phyloP scores from a whole-genome alignment of 2,888 invertebrate genomes.

The Rhogogaster chlorosoma region DNA sequence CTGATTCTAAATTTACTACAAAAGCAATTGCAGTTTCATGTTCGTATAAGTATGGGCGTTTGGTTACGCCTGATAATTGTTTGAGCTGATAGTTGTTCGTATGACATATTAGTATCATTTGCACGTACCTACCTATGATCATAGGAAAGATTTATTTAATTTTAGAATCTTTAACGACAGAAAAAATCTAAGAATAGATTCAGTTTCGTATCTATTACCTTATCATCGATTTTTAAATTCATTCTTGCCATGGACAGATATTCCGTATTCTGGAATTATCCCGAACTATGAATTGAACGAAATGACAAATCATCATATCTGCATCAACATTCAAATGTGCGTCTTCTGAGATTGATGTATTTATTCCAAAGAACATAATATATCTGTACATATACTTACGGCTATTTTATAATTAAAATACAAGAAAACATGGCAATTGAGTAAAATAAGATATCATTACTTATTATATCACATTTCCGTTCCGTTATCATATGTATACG shows the following conservation, averaged over 20 bases:
- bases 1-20: neutral
- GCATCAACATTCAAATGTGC: neutral
- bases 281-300: neutral
- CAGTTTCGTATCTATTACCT: neutral
- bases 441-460: neutral
- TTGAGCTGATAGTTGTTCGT: neutral
- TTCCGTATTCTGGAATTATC: neutral
- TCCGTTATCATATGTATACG: neutral
- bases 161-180: neutral
- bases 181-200: neutral
- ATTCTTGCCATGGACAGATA: neutral
- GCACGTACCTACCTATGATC: neutral
- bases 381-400: constrained; percentile 4
- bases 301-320: neutral
- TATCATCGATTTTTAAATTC: neutral
- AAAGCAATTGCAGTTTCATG: constrained; percentile 12
- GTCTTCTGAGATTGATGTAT: neutral
- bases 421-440: neutral
- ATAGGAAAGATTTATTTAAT: neutral
- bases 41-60: neutral
- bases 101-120: neutral
- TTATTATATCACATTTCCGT: neutral
- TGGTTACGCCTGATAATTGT: neutral
- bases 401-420: constrained; percentile 3
- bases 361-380: constrained; percentile 14